Evolutionary conservation across 1,140 invertebrate genomes (phyloP).

Genomic region (Brachionus sp.): DNA sequence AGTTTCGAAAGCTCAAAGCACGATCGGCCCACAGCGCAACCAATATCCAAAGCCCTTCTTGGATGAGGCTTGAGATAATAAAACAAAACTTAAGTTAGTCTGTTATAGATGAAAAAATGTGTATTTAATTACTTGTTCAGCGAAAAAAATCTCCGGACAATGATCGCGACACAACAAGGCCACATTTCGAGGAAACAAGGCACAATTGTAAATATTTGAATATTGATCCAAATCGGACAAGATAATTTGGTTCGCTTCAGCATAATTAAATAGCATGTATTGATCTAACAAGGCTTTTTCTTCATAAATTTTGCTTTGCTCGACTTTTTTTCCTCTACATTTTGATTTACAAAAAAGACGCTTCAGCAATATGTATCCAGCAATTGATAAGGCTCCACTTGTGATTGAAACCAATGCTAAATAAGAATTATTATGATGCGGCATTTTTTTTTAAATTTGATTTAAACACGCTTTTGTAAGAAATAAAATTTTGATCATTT

Average conservation of each 20-base stretch:
- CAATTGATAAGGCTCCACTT: conserved; percentile 28
- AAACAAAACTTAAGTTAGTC: neutral
- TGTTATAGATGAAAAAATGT: neutral
- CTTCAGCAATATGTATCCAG: conserved; percentile 34
- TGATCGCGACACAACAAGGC: conserved; percentile 31
- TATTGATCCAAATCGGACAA: conserved; percentile 12
- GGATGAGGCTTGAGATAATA: conserved; percentile 8
- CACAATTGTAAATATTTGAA: conserved; percentile 28
- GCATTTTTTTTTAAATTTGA: neutral
- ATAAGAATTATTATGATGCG: neutral
- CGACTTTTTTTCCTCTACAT: neutral
- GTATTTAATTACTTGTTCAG: conserved; percentile 20
- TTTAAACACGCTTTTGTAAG: neutral
- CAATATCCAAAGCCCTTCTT: conserved; percentile 45
- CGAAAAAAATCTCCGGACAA: conserved; percentile 35
- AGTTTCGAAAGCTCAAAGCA: conserved; percentile 55
- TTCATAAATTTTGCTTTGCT: conserved; percentile 46
- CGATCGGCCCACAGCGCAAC: conserved; percentile 58
- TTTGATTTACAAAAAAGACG: neutral
- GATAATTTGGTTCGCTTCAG: conserved; percentile 16
- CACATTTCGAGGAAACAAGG: conserved; percentile 39
- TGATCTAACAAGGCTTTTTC: conserved; percentile 42
- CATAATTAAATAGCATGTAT: conserved; percentile 45
- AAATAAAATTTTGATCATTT: neutral
- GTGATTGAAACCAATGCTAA: neutral